Base-by-base conservation (phyloP, 2,888 invertebrate species). In the Hirtodrosophila cameraria region DNA sequence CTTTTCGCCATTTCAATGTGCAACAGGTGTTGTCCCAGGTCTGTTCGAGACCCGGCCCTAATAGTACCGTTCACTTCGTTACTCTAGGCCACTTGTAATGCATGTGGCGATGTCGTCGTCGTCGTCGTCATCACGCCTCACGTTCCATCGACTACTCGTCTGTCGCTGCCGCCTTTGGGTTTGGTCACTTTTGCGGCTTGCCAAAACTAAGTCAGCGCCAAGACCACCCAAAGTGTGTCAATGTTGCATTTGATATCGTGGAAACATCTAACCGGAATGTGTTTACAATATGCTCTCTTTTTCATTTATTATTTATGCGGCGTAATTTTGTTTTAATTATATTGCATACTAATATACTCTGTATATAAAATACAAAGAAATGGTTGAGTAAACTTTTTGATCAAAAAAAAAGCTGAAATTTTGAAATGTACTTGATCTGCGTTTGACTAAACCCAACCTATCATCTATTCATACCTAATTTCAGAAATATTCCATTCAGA, bases 141-240 rank as follows among this genome's bases (percentile, higher is more conserved):
- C 87, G 82, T 82, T 85, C 53, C 80, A 85, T 87, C 79, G 86
- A 85, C 82, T 75, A 77, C 61, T 58, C 50, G 75, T 63, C 61
- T 62, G 41, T 33, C 49, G 28, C 36, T 64, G 64, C 53, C 58
- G 76, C 66, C 58, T 65, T 53, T 63, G 43, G 41, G 31, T 38
- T 65, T 48, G 50, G 36, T 61, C 59, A 41, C 39, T 45, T 71
- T 60, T 71, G 57, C 55, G 33, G 43, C 27, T 61, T 60, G 80
- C 75, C 84, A 86, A 86, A 86, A 63, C 63, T 25, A 55, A 69
- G 53, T 52, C 77, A 62, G 65, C 66, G 74, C 77, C 85, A 73
- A 85, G 87, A 83, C 87, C 87, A 86, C 83, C 86, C 83, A 83
- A 86, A 70, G 55, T 86, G 80, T 87, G 87, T 86, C 87, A 83